phyloP scores from a whole-genome alignment of 2,888 invertebrate species.

The Graphium colonna region DNA sequence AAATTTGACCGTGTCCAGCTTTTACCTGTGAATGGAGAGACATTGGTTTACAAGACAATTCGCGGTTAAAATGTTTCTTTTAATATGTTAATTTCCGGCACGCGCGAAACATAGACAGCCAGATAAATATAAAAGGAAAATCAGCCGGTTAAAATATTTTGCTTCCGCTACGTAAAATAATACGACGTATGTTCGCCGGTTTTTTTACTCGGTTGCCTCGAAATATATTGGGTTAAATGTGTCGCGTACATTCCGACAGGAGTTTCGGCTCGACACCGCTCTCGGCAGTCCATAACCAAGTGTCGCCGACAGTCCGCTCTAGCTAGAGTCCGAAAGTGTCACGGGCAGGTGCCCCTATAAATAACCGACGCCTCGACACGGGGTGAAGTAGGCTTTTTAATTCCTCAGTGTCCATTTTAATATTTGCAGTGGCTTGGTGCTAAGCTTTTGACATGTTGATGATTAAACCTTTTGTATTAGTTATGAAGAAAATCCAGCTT shows the following conservation, averaged over 20 bases:
- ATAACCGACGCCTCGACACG: constrained; percentile 34
- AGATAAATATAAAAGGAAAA: too few relatives aligned
- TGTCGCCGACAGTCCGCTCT: constrained; percentile 50
- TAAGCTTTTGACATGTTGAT: neutral
- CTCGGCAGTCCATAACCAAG: constrained; percentile 51
- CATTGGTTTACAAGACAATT: too few relatives aligned
- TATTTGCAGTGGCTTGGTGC: constrained; percentile 16
- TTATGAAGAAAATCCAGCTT: too few relatives aligned
- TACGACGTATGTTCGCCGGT: too few relatives aligned
- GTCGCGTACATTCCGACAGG: constrained; percentile 21
- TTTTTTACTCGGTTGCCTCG: too few relatives aligned
- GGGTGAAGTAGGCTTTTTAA: constrained; percentile 22
- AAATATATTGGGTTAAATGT: constrained; percentile 11
- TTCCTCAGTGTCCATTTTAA: constrained; percentile 19
- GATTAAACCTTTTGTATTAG: too few relatives aligned
- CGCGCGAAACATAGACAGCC: neutral
- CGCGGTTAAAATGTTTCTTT: too few relatives aligned
- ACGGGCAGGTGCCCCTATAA: constrained; percentile 54
- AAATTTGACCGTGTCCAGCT: too few relatives aligned
- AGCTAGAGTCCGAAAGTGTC: constrained; percentile 43
- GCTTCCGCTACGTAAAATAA: too few relatives aligned
- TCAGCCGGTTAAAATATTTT: too few relatives aligned
- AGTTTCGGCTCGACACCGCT: constrained; percentile 25
- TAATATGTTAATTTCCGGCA: neutral
- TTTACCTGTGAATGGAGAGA: too few relatives aligned